Evolutionary conservation across 2,797 vertebrate genomes (phyloP).

Genomic region (Phylloscopus collybita): DNA sequence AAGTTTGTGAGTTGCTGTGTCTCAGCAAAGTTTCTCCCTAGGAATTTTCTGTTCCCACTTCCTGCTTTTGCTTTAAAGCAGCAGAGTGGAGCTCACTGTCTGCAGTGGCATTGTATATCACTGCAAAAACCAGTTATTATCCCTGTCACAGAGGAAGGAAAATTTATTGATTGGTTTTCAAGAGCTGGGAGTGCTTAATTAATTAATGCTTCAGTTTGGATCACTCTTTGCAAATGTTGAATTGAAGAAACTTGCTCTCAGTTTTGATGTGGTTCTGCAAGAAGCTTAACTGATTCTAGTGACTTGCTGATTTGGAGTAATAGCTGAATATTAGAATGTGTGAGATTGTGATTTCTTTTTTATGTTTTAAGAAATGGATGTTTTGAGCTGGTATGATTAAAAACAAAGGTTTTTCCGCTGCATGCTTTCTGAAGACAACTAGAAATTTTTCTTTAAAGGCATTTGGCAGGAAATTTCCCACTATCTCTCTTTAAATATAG

Average conservation of each 20-base stretch:
- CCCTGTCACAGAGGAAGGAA: fast-evolving
- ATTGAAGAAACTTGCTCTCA: not conserved
- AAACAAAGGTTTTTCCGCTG: not conserved
- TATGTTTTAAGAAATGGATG: not conserved
- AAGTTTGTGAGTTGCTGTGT: not conserved
- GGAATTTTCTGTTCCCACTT: not conserved
- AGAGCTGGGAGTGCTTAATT: not conserved
- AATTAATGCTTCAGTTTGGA: not conserved
- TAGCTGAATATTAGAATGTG: not conserved
- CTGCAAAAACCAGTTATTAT: not conserved
- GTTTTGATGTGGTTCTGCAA: not conserved
- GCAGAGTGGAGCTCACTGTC: not conserved
- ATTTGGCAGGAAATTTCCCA: not conserved
- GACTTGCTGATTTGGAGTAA: not conserved
- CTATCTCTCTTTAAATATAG: not conserved
- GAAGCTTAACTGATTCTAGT: not conserved
- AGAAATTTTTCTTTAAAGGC: not conserved
- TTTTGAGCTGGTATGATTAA: not conserved
- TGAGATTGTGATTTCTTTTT: not conserved
- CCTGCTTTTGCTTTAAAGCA: constrained; percentile 32
- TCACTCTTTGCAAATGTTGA: not conserved
- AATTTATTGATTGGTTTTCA: not conserved
- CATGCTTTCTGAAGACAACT: not conserved
- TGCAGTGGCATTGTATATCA: too few relatives aligned
- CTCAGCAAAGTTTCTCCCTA: not conserved